Evolutionary conservation across 2,888 invertebrate species (phyloP), one percentile per base, ranked within the genome.

Genomic region (Griposia aprilina): DNA sequence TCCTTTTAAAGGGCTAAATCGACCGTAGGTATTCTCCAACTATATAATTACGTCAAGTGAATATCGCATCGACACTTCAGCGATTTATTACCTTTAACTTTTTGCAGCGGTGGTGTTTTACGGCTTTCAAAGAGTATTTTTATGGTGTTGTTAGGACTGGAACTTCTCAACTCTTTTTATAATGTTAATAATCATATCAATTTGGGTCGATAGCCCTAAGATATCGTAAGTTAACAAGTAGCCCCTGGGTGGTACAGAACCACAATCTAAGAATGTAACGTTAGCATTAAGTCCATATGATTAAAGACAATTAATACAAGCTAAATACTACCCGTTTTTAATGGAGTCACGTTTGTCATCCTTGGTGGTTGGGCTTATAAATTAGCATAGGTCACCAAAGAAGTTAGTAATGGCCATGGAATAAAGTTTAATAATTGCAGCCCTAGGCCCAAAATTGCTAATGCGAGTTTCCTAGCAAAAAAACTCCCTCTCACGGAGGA

Each of bases 231-330:
- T n/a, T 73, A 60, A 66, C 72, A 66, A n/a, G 55, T 36, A 26
- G 45, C 84, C 84, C 30, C n/a, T 13, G 72, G 78, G 30, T 15
- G 17, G 2, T 15, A 45, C 52, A 72, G 68, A 36, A 50, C 60
- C n/a, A 57, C 66, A 52, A 62, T 48, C 30, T 36, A 48, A 15
- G 2, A 41, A 36, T 41, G 3, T 4, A 67, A 36, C 50, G 48
- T 15, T 55, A 52, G 73, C 52, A 62, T 55, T 66, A 26, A 48
- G 17, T 15, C 3, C 13, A 2, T 26, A 30, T 52, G 48, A 63
- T 57, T 57, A 57, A 75, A 69, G 65, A 50, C 20, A 15, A 59
- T 59, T 63, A 30, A 36, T 60, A 52, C 10, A n/a, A 23, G 15
- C 2, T 36, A 36, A 36, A 26, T 23, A 26, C 3, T 26, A n/a